Conservation (phyloP, 2,797 vertebrate species). For the Dendrocincla tyrannina region DNA sequence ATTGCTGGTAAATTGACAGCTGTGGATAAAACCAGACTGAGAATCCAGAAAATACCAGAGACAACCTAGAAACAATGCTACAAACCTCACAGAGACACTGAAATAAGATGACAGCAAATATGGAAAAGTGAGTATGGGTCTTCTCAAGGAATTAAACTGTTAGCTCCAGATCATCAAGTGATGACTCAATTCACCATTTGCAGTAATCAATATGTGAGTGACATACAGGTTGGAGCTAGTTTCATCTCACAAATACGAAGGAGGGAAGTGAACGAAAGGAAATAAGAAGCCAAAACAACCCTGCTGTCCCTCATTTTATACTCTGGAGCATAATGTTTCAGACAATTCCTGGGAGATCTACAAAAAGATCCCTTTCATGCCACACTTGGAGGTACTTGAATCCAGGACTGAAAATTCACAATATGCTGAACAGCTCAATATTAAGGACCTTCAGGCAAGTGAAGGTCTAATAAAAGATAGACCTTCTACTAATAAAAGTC, state of each 20-base stretch:
- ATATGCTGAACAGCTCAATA: background rate
- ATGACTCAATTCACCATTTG: background rate
- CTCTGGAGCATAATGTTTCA: background rate
- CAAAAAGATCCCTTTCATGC: background rate
- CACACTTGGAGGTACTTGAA: background rate
- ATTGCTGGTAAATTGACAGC: background rate
- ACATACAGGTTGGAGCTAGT: background rate
- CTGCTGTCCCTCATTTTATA: background rate
- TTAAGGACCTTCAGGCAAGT: background rate
- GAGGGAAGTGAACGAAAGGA: background rate
- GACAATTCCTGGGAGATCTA: background rate
- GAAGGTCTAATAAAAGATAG: no score
- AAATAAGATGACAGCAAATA: background rate
- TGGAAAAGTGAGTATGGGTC: background rate
- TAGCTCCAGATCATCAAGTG: background rate
- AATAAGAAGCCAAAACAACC: background rate
- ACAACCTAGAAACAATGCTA: background rate
- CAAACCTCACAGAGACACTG: background rate
- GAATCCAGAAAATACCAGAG: background rate
- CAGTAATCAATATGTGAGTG: background rate
- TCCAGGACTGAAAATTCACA: background rate
- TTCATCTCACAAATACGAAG: background rate
- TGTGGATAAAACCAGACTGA: background rate
- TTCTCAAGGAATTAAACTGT: background rate
- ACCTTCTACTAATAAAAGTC: background rate